These are phyloP conservation scores for Aphelenchoides avenae DNA, from an alignment of 1,140 invertebrate species.

Conservation along the genomic window DNA sequence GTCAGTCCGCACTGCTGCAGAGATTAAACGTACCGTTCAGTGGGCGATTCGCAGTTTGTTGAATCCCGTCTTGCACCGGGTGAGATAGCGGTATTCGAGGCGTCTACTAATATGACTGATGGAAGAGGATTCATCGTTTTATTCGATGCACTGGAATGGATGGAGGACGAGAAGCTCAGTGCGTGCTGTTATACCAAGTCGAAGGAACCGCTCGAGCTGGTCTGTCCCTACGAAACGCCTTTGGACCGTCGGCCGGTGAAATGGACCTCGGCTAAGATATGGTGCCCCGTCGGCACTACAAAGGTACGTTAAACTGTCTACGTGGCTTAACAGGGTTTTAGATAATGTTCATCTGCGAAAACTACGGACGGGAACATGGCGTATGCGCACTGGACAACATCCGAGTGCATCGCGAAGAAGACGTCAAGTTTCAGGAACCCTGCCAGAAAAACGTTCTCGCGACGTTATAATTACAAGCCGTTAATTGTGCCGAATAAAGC, in stretches of 20 bases:
- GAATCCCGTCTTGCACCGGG: slow-evolving; percentile 32
- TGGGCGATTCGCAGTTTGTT: slow-evolving; percentile 35
- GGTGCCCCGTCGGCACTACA: slow-evolving; percentile 30
- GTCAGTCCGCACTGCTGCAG: slow-evolving; percentile 1
- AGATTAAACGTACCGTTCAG: slow-evolving; percentile 26
- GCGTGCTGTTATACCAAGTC: slow-evolving; percentile 26
- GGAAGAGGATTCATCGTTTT: slow-evolving; percentile 31
- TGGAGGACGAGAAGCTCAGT: slow-evolving; percentile 39
- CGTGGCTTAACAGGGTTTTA: slow-evolving; percentile 22
- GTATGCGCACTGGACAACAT: slow-evolving; percentile 49
- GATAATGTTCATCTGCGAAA: slow-evolving; percentile 51
- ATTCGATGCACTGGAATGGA: slow-evolving; percentile 43
- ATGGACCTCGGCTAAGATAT: slow-evolving; percentile 37
- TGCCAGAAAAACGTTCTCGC: too few species aligned
- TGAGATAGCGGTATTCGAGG: slow-evolving; percentile 42
- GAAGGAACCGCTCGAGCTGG: slow-evolving; percentile 6
- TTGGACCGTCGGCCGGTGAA: slow-evolving; percentile 14
- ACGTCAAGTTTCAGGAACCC: too few species aligned
- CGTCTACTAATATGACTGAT: slow-evolving; percentile 20
- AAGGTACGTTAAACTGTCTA: slow-evolving; percentile 18
- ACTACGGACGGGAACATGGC: slow-evolving; percentile 35
- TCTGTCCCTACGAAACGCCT: slow-evolving; percentile 38
- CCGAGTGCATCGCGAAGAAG: too few species aligned
- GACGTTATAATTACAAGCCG: too few species aligned
- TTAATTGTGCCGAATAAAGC: too few species aligned